A percentile compares a stretch with the other conserved stretches of the same genome.
These are phyloP conservation scores for Ammospiza caudacuta DNA, from an alignment of 2,113 vertebrate genomes.

Conservation along the genomic window DNA sequence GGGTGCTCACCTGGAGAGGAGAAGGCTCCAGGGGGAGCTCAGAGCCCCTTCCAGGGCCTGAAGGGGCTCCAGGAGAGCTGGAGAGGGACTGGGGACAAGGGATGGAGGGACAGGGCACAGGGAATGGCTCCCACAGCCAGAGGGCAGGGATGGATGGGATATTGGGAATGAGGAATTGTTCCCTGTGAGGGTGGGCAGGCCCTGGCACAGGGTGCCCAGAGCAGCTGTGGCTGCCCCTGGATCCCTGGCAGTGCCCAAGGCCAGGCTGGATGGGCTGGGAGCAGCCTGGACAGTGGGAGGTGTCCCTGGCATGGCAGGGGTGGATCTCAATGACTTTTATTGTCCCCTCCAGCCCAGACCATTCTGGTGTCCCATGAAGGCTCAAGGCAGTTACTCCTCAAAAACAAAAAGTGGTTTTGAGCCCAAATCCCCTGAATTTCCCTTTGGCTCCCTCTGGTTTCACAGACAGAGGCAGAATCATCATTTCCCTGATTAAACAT, in stretches of 20 bases:
- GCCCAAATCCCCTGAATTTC: neutral
- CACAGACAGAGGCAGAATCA: neutral
- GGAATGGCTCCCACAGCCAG: neutral
- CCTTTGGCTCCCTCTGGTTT: neutral
- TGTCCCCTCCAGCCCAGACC: neutral
- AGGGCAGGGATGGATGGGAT: neutral
- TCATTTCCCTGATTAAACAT: neutral
- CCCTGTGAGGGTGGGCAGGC: neutral
- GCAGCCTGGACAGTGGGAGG: neutral
- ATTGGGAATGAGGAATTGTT: neutral
- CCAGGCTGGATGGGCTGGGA: neutral
- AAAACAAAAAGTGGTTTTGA: neutral
- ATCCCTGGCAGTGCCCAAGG: neutral
- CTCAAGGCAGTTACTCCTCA: neutral
- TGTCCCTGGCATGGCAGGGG: neutral
- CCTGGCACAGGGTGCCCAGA: neutral
- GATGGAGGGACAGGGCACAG: neutral
- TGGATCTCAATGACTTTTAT: rapidly evolving
- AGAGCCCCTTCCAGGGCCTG: neutral
- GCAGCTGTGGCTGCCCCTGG: neutral
- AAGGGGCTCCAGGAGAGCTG: neutral
- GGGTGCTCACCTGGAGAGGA: neutral
- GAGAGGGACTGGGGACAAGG: neutral
- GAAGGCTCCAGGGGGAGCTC: neutral
- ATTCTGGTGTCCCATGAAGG: no score